These are phyloP conservation scores for Ips nitidus DNA, from an alignment of 1,140 invertebrate genomes.

Conservation along the genomic window DNA sequence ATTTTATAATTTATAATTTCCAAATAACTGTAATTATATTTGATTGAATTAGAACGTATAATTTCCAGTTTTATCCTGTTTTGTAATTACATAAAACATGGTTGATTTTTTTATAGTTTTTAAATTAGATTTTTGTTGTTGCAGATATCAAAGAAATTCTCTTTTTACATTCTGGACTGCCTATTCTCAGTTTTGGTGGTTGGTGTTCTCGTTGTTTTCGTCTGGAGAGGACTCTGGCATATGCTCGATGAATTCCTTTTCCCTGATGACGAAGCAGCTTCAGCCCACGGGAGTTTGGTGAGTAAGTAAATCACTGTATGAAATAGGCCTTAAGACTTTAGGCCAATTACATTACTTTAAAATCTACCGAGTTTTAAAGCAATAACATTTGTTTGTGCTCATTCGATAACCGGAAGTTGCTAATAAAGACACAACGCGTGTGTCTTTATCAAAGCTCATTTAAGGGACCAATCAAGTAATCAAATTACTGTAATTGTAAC, in stretches of 20 bases:
- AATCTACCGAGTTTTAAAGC: too few species aligned
- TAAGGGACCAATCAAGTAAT: too few species aligned
- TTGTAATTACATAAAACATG: too few species aligned
- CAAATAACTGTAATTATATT: too few species aligned
- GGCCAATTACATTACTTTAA: not conserved
- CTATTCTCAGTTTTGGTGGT: slow-evolving; percentile 81
- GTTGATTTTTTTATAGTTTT: too few species aligned
- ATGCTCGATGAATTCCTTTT: slow-evolving; percentile 77
- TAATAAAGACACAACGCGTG: not conserved
- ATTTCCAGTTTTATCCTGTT: too few species aligned
- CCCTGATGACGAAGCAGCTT: slow-evolving; percentile 61
- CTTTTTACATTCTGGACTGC: slow-evolving; percentile 79
- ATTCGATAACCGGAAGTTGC: too few species aligned
- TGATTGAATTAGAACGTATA: too few species aligned
- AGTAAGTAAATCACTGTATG: slow-evolving; percentile 43
- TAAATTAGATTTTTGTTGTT: not conserved
- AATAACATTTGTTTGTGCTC: too few species aligned
- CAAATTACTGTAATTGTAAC: too few species aligned
- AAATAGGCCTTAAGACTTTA: not conserved
- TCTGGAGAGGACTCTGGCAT: slow-evolving; percentile 84
- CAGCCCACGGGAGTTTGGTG: slow-evolving; percentile 77
- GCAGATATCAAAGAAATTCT: slow-evolving; percentile 69
- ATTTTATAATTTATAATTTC: too few species aligned
- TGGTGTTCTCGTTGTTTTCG: slow-evolving; percentile 81
- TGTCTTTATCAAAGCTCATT: not conserved